These are phyloP conservation scores for Diadegma fenestrale DNA, from an alignment of 2,888 invertebrate species.

Conservation along the genomic window DNA sequence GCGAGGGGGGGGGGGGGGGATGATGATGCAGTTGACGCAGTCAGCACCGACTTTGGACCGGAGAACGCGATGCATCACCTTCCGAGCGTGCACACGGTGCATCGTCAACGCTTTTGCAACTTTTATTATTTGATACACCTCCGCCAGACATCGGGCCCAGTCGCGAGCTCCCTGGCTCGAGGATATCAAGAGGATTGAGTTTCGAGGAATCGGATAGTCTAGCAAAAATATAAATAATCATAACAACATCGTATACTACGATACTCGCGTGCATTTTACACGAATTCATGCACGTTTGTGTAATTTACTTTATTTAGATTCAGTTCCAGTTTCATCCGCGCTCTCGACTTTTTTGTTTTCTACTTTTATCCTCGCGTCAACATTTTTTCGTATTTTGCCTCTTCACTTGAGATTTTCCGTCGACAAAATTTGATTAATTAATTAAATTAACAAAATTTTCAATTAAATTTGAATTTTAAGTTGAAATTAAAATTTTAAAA, in stretches of 20 bases:
- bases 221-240: conserved; percentile 33
- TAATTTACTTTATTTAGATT: conserved; percentile 44
- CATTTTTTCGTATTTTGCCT: neutral
- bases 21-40: conserved; percentile 16
- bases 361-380: neutral
- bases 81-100: conserved; percentile 37
- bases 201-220: conserved; percentile 33
- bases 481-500: no score
- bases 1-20: conserved; percentile 2
- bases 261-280: neutral
- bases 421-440: neutral
- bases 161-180: conserved; percentile 26
- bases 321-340: conserved; percentile 1
- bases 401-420: neutral
- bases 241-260: conserved; percentile 32
- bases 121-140: conserved; percentile 39
- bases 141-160: neutral
- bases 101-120: conserved; percentile 56
- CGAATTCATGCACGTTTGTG: conserved; percentile 4
- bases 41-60: conserved; percentile 39
- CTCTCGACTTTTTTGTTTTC: neutral
- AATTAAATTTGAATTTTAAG: no score
- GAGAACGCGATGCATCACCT: conserved; percentile 35
- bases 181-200: conserved; percentile 54
- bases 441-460: no score